Conservation (phyloP, 2,888 invertebrate species). For the Anaspis maculata region DNA sequence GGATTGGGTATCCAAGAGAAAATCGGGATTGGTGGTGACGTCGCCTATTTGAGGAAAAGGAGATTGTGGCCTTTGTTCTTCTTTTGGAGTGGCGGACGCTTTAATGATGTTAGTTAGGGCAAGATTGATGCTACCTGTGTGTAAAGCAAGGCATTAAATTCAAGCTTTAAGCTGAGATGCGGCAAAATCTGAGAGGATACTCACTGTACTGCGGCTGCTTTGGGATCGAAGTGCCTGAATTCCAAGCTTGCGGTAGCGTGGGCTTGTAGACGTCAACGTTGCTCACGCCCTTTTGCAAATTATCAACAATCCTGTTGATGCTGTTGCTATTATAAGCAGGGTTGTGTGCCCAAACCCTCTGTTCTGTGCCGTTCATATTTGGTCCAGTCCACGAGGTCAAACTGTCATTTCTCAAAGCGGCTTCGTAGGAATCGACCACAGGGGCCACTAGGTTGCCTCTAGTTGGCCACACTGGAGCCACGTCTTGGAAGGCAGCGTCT, state of each 20-base stretch:
- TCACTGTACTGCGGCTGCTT: slow-evolving; percentile 37
- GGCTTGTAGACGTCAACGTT: slow-evolving; percentile 44
- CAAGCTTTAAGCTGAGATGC: slow-evolving; percentile 5
- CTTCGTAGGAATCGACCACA: slow-evolving; percentile 38
- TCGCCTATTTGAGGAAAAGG: slow-evolving; percentile 31
- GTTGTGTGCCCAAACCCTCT: slow-evolving; percentile 33
- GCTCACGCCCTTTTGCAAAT: slow-evolving; percentile 35
- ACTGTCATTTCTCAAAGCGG: slow-evolving; percentile 31
- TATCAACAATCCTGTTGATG: slow-evolving; percentile 40
- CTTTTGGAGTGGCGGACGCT: slow-evolving; percentile 14
- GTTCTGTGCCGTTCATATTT: slow-evolving; percentile 16
- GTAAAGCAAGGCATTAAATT: too few relatives aligned
- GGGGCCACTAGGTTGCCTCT: slow-evolving; percentile 36
- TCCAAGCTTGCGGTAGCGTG: slow-evolving; percentile 46
- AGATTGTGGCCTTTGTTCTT: slow-evolving; percentile 19
- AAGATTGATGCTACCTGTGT: slow-evolving; percentile 31
- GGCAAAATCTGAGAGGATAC: slow-evolving; percentile 18
- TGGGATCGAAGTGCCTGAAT: slow-evolving; percentile 22
- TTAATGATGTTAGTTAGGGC: slow-evolving; percentile 28
- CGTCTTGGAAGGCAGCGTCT: slow-evolving; percentile 58
- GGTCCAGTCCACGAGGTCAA: slow-evolving; percentile 31
- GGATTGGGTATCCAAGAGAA: slow-evolving; percentile 12
- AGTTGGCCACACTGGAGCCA: slow-evolving; percentile 32
- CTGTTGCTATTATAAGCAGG: slow-evolving; percentile 41
- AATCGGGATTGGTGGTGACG: slow-evolving; percentile 23